Conservation (phyloP, 2,888 invertebrate species). For the Ectropis crepuscularia region DNA sequence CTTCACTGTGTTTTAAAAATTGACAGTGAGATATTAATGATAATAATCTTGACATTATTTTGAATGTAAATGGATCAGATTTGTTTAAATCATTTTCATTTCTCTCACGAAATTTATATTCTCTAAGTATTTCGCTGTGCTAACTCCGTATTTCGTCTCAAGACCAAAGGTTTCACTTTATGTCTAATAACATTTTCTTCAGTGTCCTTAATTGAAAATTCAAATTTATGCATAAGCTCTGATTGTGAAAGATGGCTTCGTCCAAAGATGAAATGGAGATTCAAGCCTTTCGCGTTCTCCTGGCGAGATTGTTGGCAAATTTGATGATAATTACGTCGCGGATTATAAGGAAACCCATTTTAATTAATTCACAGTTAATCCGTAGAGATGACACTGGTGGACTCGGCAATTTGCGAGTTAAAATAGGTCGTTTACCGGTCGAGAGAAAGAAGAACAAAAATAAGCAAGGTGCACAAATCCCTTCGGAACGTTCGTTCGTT, state of each 20-base stretch:
- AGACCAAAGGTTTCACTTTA: constrained; percentile 83
- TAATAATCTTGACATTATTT: no score
- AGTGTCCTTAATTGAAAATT: constrained; percentile 84
- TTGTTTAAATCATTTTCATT: no score
- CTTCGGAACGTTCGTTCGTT: no score
- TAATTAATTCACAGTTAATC: constrained; percentile 61
- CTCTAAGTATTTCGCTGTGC: constrained; percentile 56
- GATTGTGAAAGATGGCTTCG: constrained; percentile 72
- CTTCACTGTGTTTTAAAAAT: no score
- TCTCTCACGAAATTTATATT: constrained; percentile 5
- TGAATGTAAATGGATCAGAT: no score
- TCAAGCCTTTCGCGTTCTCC: constrained; percentile 61
- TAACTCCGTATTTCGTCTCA: constrained; percentile 75
- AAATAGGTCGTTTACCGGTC: background rate
- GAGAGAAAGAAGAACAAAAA: background rate
- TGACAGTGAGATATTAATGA: no score
- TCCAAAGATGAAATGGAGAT: constrained; percentile 63
- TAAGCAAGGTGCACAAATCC: background rate
- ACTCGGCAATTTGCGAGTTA: background rate
- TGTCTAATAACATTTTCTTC: constrained; percentile 83
- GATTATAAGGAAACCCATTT: constrained; percentile 63
- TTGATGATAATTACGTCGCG: constrained; percentile 70
- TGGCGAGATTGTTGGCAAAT: constrained; percentile 68
- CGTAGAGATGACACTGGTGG: constrained; percentile 43
- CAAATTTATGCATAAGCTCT: constrained; percentile 85